Conservation (phyloP, 2,113 vertebrate genomes). For the Phyllopteryx taeniolatus region DNA sequence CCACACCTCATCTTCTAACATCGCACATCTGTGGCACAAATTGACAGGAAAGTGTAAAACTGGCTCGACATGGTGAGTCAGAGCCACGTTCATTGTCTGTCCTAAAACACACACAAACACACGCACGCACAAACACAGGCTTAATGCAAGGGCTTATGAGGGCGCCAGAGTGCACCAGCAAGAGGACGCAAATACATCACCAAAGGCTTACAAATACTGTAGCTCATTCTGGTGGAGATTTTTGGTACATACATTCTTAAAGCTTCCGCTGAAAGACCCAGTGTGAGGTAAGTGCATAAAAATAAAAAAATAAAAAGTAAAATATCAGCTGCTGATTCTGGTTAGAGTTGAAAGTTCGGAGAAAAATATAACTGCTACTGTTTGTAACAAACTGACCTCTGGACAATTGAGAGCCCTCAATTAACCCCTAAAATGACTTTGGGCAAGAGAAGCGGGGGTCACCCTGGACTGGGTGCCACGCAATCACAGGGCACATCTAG, state of each 20-base stretch:
- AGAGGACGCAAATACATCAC: constrained; percentile 7
- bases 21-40: constrained; percentile 21
- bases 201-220: constrained; percentile 37
- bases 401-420: not conserved
- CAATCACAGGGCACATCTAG: too few relatives aligned
- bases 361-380: not conserved
- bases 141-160: constrained; percentile 17
- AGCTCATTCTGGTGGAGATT: constrained; percentile 46
- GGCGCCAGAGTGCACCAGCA: constrained; percentile 12
- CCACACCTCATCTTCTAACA: constrained; percentile 4
- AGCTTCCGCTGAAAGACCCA: constrained; percentile 28
- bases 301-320: constrained; percentile 13
- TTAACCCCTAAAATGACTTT: not conserved
- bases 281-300: constrained; percentile 34
- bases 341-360: not conserved
- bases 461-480: too few relatives aligned
- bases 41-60: constrained; percentile 31
- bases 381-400: not conserved
- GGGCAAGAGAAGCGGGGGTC: not conserved
- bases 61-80: constrained; percentile 1
- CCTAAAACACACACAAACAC: not conserved
- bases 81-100: constrained; percentile 9
- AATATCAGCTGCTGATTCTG: constrained; percentile 8
- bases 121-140: constrained; percentile 19
- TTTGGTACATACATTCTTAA: constrained; percentile 38